phyloP scores from a whole-genome alignment of 2,888 invertebrate genomes.

The Erebia epiphron region DNA sequence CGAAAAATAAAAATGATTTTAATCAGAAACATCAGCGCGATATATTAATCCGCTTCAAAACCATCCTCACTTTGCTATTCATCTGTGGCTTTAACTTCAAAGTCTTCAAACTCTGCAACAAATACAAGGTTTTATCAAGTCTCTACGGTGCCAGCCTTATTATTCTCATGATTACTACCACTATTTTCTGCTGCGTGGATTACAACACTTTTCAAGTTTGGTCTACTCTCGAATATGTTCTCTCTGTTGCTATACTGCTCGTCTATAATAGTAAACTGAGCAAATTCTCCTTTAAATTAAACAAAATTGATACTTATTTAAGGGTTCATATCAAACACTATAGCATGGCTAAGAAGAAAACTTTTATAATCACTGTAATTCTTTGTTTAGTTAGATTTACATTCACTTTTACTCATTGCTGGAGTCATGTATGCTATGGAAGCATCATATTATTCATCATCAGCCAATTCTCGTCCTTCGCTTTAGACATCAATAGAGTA shows the following conservation, averaged over 20 bases:
- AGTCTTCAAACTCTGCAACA: constrained; percentile 48
- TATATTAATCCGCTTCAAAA: constrained; percentile 50
- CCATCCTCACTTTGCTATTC: constrained; percentile 54
- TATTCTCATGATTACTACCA: constrained; percentile 47
- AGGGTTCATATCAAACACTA: constrained; percentile 52
- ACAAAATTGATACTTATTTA: constrained; percentile 56
- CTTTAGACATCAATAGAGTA: constrained; percentile 65
- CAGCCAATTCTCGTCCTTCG: constrained; percentile 57
- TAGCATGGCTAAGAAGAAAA: constrained; percentile 48
- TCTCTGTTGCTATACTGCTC: constrained; percentile 53
- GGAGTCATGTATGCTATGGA: constrained; percentile 49
- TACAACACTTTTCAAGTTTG: constrained; percentile 54
- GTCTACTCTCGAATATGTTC: constrained; percentile 61
- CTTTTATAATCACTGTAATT: constrained; percentile 46
- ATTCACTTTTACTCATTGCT: constrained; percentile 56
- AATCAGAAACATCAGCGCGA: constrained; percentile 38
- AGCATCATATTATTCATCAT: constrained; percentile 49
- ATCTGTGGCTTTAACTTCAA: constrained; percentile 66
- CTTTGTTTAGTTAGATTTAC: constrained; percentile 56
- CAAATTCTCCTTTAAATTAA: constrained; percentile 52
- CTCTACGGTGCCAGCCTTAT: constrained; percentile 56
- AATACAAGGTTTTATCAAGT: constrained; percentile 44
- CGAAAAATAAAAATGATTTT: constrained; percentile 25
- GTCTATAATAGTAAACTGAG: constrained; percentile 53
- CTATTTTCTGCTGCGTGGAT: constrained; percentile 51